Evolutionary conservation across 2,113 vertebrate species (phyloP), one percentile per base, ranked within the genome.

Genomic region (Oxyura jamaicensis): DNA sequence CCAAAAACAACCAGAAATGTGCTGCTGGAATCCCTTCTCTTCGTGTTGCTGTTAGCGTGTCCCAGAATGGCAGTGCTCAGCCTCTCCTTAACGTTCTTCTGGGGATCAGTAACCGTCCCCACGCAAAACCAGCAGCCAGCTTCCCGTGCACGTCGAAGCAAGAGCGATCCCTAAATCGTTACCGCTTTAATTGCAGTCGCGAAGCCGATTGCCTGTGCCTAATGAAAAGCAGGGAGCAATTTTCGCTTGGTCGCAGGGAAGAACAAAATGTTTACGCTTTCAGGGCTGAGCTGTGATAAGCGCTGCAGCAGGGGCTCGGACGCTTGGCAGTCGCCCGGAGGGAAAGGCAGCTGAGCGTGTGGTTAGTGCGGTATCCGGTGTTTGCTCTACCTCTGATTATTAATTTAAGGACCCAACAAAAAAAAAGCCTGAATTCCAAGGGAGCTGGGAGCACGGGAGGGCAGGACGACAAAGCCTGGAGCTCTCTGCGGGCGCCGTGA

Each of bases 191-290:
- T 25, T 50, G 20, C n/a, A 28, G 5, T 10, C 66, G 29, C 19
- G 31, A 22, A 50, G 26, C 73, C 8, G 29, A 31, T 75, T 68
- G 23, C 36, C 65, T 29, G 12, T 52, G 44, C 33, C 18, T 6
- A 0, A 4, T 66, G 55, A 6, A 20, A 15, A 42, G 16, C 18
- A 16, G 7, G 0, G 33, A 26, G 55, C 7, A 1, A 19, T 12
- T 14, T 56, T 48, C 1, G 1, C 26, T 0, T 4, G 3, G 29
- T 6, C 23, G 1, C 4, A 4, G 44, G 41, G 11, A 17, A 7
- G 66, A n/a, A 33, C 63, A 36, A 20, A 23, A 20, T 4, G 39
- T 19, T 83, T 26, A 11, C 29, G 60, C 22, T 77, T 56, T 15
- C 1, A 1, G n/a, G 14, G 39, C 23, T 13, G 4, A 88, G 8